Percentiles rank a stretch among this genome's conserved stretches.
Evolutionary conservation across 2,113 vertebrate genomes (phyloP).

Genomic region (Tetraodon nigroviridis): DNA sequence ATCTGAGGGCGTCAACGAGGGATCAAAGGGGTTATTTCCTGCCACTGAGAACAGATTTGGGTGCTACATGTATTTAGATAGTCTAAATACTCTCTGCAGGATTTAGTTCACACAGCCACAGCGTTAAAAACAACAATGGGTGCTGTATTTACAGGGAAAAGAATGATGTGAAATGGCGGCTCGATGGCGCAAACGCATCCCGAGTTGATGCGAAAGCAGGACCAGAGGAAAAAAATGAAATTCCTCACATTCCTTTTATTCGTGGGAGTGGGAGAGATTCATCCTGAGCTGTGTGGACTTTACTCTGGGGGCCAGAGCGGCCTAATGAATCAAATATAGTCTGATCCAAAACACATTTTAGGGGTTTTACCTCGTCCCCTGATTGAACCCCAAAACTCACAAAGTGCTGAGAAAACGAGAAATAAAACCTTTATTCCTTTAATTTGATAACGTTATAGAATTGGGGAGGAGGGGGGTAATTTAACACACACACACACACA

Average conservation of each 20-base stretch:
- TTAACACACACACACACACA: no score
- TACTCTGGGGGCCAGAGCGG: background rate
- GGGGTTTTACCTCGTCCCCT: background rate
- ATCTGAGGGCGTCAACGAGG: constrained; percentile 70
- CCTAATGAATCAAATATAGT: background rate
- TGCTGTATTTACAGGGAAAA: no score
- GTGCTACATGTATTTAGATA: background rate
- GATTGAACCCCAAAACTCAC: background rate
- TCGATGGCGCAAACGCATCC: no score
- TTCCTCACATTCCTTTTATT: background rate
- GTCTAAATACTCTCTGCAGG: no score
- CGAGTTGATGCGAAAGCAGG: background rate
- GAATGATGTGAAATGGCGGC: no score
- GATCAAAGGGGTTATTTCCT: background rate
- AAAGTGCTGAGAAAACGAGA: background rate
- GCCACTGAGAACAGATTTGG: no score
- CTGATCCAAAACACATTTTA: background rate
- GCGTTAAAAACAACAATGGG: no score
- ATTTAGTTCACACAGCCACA: no score
- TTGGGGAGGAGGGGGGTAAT: no score
- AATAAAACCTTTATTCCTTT: background rate
- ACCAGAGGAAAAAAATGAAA: background rate
- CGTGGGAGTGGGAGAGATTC: background rate
- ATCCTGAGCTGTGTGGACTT: background rate
- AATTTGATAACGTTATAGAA: background rate